phyloP scores from a whole-genome alignment of 2,113 vertebrate genomes.

The Monopterus albus region DNA sequence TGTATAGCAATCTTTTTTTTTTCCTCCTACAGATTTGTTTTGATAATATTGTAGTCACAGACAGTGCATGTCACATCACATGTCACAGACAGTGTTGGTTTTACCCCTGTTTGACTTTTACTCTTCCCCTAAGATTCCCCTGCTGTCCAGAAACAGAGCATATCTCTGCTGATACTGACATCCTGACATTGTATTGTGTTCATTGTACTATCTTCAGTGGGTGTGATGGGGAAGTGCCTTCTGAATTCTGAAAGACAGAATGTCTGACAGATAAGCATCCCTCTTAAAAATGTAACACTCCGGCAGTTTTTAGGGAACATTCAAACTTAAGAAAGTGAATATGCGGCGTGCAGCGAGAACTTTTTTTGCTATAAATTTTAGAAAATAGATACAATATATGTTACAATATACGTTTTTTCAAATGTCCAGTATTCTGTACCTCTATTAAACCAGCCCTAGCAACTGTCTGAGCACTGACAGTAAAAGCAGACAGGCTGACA shows the following conservation, averaged over 20 bases:
- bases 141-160: slow-evolving; percentile 36
- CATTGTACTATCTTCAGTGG: slow-evolving; percentile 43
- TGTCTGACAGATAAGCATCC: slow-evolving; percentile 39
- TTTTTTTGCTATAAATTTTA: slow-evolving; percentile 20
- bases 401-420: slow-evolving; percentile 4
- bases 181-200: slow-evolving; percentile 64
- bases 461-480: slow-evolving; percentile 44
- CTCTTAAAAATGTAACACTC: slow-evolving; percentile 27
- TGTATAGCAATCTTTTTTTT: slow-evolving; percentile 9
- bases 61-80: slow-evolving; percentile 13
- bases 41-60: slow-evolving; percentile 10
- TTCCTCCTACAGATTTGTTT: background rate
- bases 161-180: slow-evolving; percentile 49
- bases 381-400: slow-evolving; percentile 8
- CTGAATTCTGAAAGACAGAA: slow-evolving; percentile 38
- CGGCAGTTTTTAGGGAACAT: slow-evolving; percentile 15
- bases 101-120: slow-evolving; percentile 34
- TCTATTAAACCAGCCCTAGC: slow-evolving; percentile 21
- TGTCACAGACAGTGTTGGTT: slow-evolving; percentile 31
- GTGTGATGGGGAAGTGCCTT: slow-evolving; percentile 39
- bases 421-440: slow-evolving; percentile 20
- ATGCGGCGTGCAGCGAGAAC: slow-evolving; percentile 1
- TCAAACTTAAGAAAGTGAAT: slow-evolving; percentile 14
- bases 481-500: slow-evolving; percentile 57
- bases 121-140: slow-evolving; percentile 25